Conservation (phyloP, 2,797 vertebrate species). For the Gadopsis bispinosus region DNA sequence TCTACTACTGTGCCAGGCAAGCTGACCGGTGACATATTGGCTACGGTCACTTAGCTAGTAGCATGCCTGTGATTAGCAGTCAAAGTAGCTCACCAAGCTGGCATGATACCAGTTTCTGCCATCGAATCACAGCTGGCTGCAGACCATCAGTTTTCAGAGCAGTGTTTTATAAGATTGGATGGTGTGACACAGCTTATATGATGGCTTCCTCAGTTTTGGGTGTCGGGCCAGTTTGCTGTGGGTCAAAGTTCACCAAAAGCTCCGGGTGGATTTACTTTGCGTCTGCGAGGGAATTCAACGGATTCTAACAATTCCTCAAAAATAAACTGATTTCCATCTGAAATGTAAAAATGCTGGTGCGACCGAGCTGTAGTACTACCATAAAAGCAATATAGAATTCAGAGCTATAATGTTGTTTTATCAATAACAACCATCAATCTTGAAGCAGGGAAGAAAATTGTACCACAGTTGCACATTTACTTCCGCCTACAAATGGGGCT, state of each 20-base stretch:
- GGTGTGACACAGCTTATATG: not conserved
- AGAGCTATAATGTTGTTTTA: not conserved
- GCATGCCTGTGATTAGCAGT: too few species aligned
- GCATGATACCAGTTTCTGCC: not conserved
- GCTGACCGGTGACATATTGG: not conserved
- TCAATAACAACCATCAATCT: not conserved
- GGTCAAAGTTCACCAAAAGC: not conserved
- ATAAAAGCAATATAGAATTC: not conserved
- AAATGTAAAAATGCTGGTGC: not conserved
- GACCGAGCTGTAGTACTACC: too few species aligned
- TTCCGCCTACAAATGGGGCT: not conserved
- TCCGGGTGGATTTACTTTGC: not conserved
- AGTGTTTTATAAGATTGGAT: not conserved
- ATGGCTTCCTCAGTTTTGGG: not conserved
- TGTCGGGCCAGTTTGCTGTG: not conserved
- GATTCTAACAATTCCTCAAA: not conserved
- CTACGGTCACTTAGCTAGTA: not conserved
- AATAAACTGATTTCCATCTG: not conserved
- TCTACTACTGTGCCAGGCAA: not conserved
- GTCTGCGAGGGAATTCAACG: not conserved
- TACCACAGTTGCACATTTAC: not conserved
- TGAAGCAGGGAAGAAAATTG: not conserved
- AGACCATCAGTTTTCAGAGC: not conserved
- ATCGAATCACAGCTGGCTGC: not conserved
- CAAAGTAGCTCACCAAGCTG: not conserved